Conservation (phyloP, 2,797 vertebrate species). For the Gephyroberyx darwinii region DNA sequence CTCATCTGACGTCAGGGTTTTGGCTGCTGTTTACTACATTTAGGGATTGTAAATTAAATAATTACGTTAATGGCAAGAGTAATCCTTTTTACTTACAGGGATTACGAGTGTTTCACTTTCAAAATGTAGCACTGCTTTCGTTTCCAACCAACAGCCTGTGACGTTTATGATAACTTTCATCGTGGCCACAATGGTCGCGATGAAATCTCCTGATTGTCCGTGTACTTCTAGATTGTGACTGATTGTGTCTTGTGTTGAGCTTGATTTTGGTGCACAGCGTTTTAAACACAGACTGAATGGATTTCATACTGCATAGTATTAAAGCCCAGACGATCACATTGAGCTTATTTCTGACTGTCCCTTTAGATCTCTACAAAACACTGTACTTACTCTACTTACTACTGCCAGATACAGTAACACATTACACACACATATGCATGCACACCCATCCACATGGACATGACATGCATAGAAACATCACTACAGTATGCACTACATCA, state of each 20-base stretch:
- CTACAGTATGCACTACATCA: too few species aligned
- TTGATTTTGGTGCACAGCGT: too few species aligned
- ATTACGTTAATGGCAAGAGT: conserved; percentile 43
- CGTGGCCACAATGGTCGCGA: neutral
- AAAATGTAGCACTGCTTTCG: conserved; percentile 34
- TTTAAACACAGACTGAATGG: neutral
- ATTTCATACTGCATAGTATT: neutral
- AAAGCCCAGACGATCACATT: neutral
- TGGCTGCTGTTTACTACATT: conserved; percentile 43
- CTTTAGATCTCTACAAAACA: neutral
- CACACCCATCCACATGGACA: neutral
- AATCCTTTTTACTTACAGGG: conserved; percentile 52
- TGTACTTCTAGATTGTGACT: too few species aligned
- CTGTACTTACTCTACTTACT: too few species aligned
- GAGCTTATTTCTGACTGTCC: neutral
- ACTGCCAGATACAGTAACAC: neutral
- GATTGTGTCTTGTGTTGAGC: neutral
- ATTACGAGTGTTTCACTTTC: conserved; percentile 42
- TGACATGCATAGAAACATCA: neutral
- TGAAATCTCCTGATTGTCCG: neutral
- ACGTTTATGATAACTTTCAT: conserved; percentile 26
- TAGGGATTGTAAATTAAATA: conserved; percentile 42
- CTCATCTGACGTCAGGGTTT: conserved; percentile 5
- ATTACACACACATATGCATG: neutral
- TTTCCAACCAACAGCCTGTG: conserved; percentile 22